These are phyloP conservation scores for Fregetta grallaria DNA, from an alignment of 2,113 vertebrate species.

Conservation along the genomic window DNA sequence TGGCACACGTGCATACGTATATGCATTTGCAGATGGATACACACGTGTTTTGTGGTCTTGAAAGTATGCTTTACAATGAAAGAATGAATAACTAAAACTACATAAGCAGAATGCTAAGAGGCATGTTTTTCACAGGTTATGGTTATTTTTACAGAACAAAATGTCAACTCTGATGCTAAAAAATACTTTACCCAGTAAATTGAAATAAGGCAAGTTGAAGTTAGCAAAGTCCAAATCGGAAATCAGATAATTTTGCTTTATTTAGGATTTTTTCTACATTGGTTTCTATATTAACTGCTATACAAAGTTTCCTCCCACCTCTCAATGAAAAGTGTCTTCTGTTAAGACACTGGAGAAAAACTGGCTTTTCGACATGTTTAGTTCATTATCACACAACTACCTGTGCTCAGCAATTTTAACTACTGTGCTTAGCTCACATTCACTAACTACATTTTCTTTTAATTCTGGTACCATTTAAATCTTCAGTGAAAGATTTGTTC, in stretches of 20 bases:
- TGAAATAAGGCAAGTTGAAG: neutral
- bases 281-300: neutral
- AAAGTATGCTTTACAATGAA: neutral
- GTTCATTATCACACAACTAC: neutral
- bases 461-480: accelerated
- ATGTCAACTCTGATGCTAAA: neutral
- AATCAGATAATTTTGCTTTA: neutral
- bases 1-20: accelerated
- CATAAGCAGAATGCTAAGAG: neutral
- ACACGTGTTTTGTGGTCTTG: neutral
- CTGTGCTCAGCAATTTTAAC: neutral
- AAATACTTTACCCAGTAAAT: neutral
- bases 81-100: neutral
- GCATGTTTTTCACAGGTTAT: neutral
- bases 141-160: neutral
- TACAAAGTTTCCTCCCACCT: neutral
- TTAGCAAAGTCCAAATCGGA: neutral
- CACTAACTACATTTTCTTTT: neutral
- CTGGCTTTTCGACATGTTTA: neutral
- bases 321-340: neutral
- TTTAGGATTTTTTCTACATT: neutral
- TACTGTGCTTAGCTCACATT: neutral
- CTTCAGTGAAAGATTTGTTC: neutral
- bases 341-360: neutral
- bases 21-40: neutral